These are phyloP conservation scores for Brachycybe producta DNA, from an alignment of 2,888 invertebrate species.

Conservation along the genomic window DNA sequence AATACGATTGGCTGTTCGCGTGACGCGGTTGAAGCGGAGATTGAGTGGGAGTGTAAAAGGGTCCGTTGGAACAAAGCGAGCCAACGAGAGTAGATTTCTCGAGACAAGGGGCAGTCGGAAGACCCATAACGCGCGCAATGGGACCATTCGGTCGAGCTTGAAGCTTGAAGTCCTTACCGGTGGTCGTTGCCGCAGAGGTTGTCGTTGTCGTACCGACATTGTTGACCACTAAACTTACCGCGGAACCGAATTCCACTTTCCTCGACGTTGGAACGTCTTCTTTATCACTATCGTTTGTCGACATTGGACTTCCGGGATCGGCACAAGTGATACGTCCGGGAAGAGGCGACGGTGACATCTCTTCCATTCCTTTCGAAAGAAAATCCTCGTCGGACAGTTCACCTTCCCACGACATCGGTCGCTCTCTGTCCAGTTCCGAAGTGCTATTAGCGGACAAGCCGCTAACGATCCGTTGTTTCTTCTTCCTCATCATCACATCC, in stretches of 20 bases:
- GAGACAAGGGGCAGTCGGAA: too few species aligned
- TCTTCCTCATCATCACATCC: constrained; percentile 16
- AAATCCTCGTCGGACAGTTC: constrained; percentile 67
- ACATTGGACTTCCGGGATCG: constrained; percentile 21
- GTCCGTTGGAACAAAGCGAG: constrained; percentile 10
- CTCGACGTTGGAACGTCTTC: constrained; percentile 10
- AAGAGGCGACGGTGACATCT: constrained; percentile 21
- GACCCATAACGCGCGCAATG: neutral
- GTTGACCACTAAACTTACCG: neutral
- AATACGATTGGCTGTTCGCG: constrained; percentile 20
- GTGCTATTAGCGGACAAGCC: neutral
- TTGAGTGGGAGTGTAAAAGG: constrained; percentile 15
- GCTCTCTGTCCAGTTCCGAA: constrained; percentile 35
- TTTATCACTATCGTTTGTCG: constrained; percentile 20
- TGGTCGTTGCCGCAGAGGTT: neutral
- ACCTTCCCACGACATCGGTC: constrained; percentile 93
- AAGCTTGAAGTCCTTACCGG: neutral
- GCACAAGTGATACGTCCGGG: constrained; percentile 16
- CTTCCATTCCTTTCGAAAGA: constrained; percentile 17
- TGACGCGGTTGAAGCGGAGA: constrained; percentile 20
- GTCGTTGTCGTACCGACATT: neutral
- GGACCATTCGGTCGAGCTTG: neutral
- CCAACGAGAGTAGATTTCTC: too few species aligned
- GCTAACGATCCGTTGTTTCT: constrained; percentile 14
- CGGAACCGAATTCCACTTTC: neutral